phyloP scores from a whole-genome alignment of 1,140 invertebrate genomes.

The Drosophila pseudoobscura region DNA sequence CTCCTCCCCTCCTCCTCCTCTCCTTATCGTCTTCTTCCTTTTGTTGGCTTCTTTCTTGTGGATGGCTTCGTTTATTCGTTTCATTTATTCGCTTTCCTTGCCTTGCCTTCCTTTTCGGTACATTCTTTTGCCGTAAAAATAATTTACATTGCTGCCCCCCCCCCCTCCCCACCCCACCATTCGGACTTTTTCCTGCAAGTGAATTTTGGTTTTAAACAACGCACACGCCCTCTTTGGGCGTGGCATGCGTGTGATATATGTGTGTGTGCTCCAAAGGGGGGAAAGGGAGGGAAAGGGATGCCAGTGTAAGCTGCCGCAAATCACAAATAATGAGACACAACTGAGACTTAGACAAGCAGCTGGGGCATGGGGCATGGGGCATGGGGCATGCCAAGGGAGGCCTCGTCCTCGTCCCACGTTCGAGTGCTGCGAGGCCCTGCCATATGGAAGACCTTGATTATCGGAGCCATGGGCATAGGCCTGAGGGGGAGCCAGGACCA shows the following conservation, averaged over 20 bases:
- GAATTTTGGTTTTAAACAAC: too few relatives aligned
- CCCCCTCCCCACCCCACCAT: too few relatives aligned
- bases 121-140: constrained; percentile 48
- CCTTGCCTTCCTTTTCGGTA: constrained; percentile 20
- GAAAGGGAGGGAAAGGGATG: constrained; percentile 9
- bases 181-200: too few relatives aligned
- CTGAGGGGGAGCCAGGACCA: too few relatives aligned
- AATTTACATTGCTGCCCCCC: constrained; percentile 30
- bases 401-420: neutral
- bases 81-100: constrained; percentile 4
- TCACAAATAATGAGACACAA: constrained; percentile 76
- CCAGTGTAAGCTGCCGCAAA: constrained; percentile 49
- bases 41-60: too few relatives aligned
- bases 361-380: neutral
- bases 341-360: constrained; percentile 46
- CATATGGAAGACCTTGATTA: constrained; percentile 18
- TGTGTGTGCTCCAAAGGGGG: constrained; percentile 26
- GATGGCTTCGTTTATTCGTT: neutral
- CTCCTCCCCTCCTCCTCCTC: too few relatives aligned
- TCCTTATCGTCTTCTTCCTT: too few relatives aligned
- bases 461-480: neutral
- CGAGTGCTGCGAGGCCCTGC: neutral
- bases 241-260: constrained; percentile 45
- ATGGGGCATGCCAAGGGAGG: neutral
- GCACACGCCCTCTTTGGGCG: constrained; percentile 15